A percentile compares a stretch with the other conserved stretches of the same genome.
Conservation (phyloP, 2,113 vertebrate genomes). For the Dicaeum eximium region DNA sequence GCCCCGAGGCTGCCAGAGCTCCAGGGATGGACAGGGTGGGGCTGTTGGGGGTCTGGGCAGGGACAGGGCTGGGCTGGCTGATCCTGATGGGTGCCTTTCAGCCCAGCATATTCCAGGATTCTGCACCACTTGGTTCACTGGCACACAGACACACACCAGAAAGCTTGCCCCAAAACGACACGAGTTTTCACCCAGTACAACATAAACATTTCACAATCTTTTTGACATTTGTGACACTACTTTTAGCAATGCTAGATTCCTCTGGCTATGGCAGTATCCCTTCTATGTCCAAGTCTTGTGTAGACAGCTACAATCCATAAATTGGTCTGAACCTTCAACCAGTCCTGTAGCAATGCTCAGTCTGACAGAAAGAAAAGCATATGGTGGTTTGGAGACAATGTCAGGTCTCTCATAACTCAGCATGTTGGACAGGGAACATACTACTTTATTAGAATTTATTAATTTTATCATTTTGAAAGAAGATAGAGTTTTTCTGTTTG, state of each 20-base stretch:
- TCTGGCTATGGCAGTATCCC: not conserved
- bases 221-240: not conserved
- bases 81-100: not conserved
- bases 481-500: not conserved
- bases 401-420: not conserved
- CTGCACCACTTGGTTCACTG: not conserved
- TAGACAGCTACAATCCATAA: not conserved
- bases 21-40: not conserved
- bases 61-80: rapidly evolving
- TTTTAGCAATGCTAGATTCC: not conserved
- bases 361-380: not conserved
- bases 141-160: not conserved
- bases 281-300: not conserved
- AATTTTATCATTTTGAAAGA: not conserved
- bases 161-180: not conserved
- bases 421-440: not conserved
- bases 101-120: not conserved
- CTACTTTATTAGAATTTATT: not conserved
- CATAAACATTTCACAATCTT: not conserved
- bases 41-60: not conserved
- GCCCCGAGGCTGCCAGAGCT: not conserved
- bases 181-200: not conserved
- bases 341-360: not conserved
- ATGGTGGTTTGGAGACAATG: not conserved
- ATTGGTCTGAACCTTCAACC: not conserved